These are phyloP conservation scores for Acleris cristana DNA, from an alignment of 2,888 invertebrate species.

Conservation along the genomic window DNA sequence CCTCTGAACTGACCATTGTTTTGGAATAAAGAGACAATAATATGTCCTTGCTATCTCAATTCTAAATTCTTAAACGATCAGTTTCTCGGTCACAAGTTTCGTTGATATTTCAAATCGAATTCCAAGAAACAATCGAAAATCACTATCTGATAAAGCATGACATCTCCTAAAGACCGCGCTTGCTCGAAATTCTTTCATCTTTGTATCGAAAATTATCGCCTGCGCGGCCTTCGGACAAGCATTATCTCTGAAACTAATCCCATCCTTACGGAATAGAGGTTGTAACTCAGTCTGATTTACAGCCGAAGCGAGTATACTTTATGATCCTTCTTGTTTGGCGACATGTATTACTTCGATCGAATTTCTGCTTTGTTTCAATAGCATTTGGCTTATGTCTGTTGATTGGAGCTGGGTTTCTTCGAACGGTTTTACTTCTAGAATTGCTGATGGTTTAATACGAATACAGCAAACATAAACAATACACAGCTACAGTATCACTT, in stretches of 20 bases:
- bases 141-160: constrained; percentile 22
- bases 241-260: constrained; percentile 32
- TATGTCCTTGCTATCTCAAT: no score
- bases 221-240: constrained; percentile 1
- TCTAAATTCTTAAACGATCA: no score
- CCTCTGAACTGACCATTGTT: no score
- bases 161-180: background rate
- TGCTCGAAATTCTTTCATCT: constrained; percentile 2
- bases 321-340: constrained; percentile 30
- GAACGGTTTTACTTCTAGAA: background rate
- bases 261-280: constrained; percentile 23
- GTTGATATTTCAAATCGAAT: background rate
- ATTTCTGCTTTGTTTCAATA: constrained; percentile 8
- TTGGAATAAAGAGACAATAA: no score
- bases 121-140: constrained; percentile 18
- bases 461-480: background rate
- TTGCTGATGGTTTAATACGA: background rate
- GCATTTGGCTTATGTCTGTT: background rate
- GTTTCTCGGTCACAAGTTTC: no score
- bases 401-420: background rate
- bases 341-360: constrained; percentile 4
- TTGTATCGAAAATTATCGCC: constrained; percentile 17
- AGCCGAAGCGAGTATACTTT: constrained; percentile 28
- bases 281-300: constrained; percentile 33
- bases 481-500: background rate